These are phyloP conservation scores for Gasterosteus nipponicus DNA, from an alignment of 2,113 vertebrate genomes.

Conservation along the genomic window DNA sequence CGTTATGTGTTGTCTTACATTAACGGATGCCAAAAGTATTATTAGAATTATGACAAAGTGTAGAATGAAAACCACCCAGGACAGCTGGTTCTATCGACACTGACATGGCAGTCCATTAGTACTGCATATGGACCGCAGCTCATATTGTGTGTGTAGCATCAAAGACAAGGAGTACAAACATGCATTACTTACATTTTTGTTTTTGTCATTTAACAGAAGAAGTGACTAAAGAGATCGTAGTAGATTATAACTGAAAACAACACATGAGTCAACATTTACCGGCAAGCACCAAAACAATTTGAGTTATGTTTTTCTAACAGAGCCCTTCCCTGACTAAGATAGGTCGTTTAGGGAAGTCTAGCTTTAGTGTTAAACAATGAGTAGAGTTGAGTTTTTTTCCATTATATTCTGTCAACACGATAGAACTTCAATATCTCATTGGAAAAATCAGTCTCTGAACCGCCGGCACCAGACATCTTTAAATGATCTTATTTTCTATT, in stretches of 20 bases:
- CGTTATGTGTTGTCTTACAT: background rate
- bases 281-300: background rate
- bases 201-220: background rate
- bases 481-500: background rate
- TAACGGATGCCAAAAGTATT: background rate
- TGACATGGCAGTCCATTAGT: background rate
- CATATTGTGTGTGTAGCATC: background rate
- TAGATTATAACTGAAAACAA: background rate
- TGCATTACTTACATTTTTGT: background rate
- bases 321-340: no score
- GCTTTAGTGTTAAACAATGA: background rate
- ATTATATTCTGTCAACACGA: background rate
- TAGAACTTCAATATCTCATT: background rate
- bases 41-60: background rate
- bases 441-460: background rate
- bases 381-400: background rate
- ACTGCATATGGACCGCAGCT: background rate
- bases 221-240: background rate
- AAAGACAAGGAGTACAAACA: background rate
- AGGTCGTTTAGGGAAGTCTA: background rate
- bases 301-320: no score
- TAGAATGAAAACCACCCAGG: background rate
- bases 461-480: background rate
- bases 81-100: background rate
- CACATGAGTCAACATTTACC: no score